These are phyloP conservation scores for Tribolium castaneum DNA, from an alignment of 1,140 invertebrate genomes.

Conservation along the genomic window DNA sequence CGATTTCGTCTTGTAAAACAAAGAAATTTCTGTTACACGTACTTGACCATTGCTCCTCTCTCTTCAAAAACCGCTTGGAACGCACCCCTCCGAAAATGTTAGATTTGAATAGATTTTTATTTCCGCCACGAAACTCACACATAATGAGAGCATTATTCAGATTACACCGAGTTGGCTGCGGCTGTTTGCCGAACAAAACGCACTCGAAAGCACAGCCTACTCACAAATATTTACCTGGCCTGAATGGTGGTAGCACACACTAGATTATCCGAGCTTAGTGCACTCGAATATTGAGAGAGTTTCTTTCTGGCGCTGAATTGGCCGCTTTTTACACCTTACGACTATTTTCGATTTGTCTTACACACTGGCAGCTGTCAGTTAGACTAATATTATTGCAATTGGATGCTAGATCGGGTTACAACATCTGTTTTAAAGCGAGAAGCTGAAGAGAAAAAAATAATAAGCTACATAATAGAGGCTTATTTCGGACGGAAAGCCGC, in stretches of 20 bases:
- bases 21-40: background rate
- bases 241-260: conserved; percentile 35
- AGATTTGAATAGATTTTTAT: conserved; percentile 50
- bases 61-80: background rate
- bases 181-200: conserved; percentile 41
- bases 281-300: conserved; percentile 25
- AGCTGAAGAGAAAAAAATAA: conserved; percentile 20
- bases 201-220: conserved; percentile 46
- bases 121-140: conserved; percentile 50
- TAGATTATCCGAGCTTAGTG: conserved; percentile 47
- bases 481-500: background rate
- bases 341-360: conserved; percentile 5
- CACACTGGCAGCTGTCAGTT: conserved; percentile 8
- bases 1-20: background rate
- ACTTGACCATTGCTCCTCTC: background rate
- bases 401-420: conserved; percentile 16
- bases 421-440: conserved; percentile 8
- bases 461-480: conserved; percentile 1
- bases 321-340: conserved; percentile 20
- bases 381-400: conserved; percentile 24
- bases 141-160: conserved; percentile 53
- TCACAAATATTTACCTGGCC: conserved; percentile 48
- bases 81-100: conserved; percentile 38
- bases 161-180: conserved; percentile 45
- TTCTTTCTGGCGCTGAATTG: background rate